A percentile compares a stretch with the other conserved stretches of the same genome.
These are phyloP conservation scores for Taphrorychus bicolor DNA, from an alignment of 2,888 invertebrate genomes.

Conservation along the genomic window DNA sequence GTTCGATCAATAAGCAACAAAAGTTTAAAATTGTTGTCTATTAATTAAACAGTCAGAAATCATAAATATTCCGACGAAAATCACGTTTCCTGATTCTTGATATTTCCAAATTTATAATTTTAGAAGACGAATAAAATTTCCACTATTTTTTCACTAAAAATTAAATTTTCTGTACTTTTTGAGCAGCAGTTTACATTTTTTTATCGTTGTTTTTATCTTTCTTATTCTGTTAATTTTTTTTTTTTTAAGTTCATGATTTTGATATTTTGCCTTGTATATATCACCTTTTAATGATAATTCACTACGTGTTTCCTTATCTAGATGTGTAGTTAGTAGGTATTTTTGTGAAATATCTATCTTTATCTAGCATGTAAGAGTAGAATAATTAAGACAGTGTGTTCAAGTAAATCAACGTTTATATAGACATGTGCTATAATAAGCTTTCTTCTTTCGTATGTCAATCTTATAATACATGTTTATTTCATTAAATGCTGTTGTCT, in stretches of 20 bases:
- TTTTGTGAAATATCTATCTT: slow-evolving; percentile 40
- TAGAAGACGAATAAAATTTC: too few relatives aligned
- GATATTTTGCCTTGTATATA: not conserved
- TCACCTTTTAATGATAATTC: slow-evolving; percentile 17
- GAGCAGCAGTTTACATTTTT: too few relatives aligned
- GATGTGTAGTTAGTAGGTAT: slow-evolving; percentile 44
- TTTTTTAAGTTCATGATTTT: not conserved
- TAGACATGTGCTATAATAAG: slow-evolving; percentile 32
- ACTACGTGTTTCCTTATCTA: slow-evolving; percentile 33
- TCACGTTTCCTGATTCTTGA: too few relatives aligned
- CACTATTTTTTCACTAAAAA: too few relatives aligned
- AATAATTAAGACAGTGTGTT: slow-evolving; percentile 25
- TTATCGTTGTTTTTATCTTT: too few relatives aligned
- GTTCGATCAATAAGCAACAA: too few relatives aligned
- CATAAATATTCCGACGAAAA: too few relatives aligned
- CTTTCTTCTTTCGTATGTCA: not conserved
- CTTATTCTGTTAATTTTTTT: too few relatives aligned
- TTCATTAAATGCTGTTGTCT: not conserved
- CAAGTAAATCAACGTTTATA: not conserved
- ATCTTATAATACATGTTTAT: slow-evolving; percentile 27
- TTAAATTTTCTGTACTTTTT: too few relatives aligned
- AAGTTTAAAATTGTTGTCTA: too few relatives aligned
- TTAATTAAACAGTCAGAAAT: too few relatives aligned
- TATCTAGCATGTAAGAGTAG: slow-evolving; percentile 34
- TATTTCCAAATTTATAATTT: too few relatives aligned